Evolutionary conservation across 2,888 invertebrate genomes (phyloP).

Genomic region (Drosophila antonietae): DNA sequence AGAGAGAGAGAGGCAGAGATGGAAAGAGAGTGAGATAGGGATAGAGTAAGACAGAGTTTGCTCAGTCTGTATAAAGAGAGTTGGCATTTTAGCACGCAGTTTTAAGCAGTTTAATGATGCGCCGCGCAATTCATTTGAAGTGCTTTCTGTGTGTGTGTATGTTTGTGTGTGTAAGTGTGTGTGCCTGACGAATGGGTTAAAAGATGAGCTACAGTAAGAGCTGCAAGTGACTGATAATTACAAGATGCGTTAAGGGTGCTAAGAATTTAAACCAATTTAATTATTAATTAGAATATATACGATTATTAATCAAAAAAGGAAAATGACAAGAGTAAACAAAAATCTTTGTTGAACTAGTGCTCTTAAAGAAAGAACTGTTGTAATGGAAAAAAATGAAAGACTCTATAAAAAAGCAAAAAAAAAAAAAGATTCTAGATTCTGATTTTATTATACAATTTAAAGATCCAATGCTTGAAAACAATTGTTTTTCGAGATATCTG

Average conservation of each 20-base stretch:
- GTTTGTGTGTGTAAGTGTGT: not conserved
- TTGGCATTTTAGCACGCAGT: slow-evolving; percentile 56
- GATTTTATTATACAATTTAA: not conserved
- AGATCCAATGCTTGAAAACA: not conserved
- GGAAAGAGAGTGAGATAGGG: not conserved
- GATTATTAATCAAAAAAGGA: not conserved
- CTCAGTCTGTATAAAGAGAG: not conserved
- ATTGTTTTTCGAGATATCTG: not conserved
- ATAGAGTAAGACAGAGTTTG: not conserved
- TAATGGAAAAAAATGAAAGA: not conserved
- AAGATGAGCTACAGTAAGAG: not conserved
- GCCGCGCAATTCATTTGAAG: slow-evolving; percentile 39
- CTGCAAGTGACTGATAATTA: not conserved
- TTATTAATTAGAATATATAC: not conserved
- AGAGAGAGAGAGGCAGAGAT: slow-evolving; percentile 1
- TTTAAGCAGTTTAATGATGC: slow-evolving; percentile 61
- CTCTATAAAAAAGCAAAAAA: not conserved
- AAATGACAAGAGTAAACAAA: not conserved
- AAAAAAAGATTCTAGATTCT: too few species aligned
- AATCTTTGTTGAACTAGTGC: not conserved
- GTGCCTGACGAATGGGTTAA: not conserved
- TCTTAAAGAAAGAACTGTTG: not conserved
- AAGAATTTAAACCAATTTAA: not conserved
- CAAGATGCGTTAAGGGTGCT: not conserved
- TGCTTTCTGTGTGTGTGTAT: not conserved